phyloP scores from a whole-genome alignment of 2,888 invertebrate species.

The Dicranocentrus wangi region DNA sequence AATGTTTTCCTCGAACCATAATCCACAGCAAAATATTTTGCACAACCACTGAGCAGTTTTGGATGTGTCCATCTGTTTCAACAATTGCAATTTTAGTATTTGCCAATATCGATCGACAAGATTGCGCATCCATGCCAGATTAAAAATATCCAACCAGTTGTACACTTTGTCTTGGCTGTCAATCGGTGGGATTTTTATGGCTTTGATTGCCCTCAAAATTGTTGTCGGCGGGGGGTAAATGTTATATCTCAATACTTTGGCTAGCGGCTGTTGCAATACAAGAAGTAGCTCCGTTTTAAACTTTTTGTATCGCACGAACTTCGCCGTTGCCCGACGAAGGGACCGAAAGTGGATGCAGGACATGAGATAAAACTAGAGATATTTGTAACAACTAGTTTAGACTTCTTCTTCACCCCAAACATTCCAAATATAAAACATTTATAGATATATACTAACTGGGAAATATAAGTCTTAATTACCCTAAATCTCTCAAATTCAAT shows the following conservation, averaged over 20 bases:
- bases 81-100: slow-evolving; percentile 27
- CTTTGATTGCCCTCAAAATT: slow-evolving; percentile 47
- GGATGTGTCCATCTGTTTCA: slow-evolving; percentile 30
- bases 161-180: slow-evolving; percentile 45
- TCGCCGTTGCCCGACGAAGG: slow-evolving; percentile 35
- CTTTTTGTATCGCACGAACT: slow-evolving; percentile 53
- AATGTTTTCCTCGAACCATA: slow-evolving; percentile 51
- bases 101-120: slow-evolving; percentile 19
- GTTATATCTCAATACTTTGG: slow-evolving; percentile 31
- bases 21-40: slow-evolving; percentile 44
- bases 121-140: slow-evolving; percentile 28
- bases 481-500: slow-evolving; percentile 62
- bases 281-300: slow-evolving; percentile 48
- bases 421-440: neutral
- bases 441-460: too few relatives aligned
- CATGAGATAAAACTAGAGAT: slow-evolving; percentile 56
- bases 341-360: slow-evolving; percentile 58
- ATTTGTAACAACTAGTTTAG: neutral
- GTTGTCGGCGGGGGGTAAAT: slow-evolving; percentile 49
- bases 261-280: slow-evolving; percentile 25
- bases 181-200: slow-evolving; percentile 52
- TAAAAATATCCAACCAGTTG: slow-evolving; percentile 46
- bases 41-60: slow-evolving; percentile 3
- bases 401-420: neutral
- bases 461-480: too few relatives aligned